Evolutionary conservation across 1,140 invertebrate genomes (phyloP).

Genomic region (Notospermus geniculatus): DNA sequence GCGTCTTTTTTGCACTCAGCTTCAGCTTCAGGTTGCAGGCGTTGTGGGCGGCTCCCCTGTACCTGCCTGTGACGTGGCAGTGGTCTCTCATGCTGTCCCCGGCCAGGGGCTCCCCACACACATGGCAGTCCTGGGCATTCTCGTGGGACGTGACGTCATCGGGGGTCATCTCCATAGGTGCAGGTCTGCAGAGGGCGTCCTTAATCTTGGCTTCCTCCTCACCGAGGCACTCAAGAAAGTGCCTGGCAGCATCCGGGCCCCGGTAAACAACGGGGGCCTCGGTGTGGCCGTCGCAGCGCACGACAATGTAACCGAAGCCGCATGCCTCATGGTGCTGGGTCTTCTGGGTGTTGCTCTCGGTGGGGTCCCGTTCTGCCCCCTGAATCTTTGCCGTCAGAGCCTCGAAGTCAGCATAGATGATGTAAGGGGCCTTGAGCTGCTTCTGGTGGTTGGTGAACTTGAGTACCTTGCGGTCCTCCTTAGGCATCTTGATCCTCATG

Average conservation of each 20-base stretch:
- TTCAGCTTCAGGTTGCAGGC: conserved; percentile 7
- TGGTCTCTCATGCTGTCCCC: conserved; percentile 8
- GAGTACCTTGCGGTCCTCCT: conserved; percentile 12
- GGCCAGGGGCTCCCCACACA: conserved; percentile 1
- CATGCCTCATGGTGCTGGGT: conserved; percentile 14
- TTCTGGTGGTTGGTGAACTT: conserved; percentile 17
- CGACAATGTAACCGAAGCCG: conserved; percentile 18
- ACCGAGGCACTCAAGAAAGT: background rate
- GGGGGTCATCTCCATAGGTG: conserved; percentile 3
- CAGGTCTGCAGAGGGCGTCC: background rate
- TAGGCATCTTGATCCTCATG: conserved; percentile 15
- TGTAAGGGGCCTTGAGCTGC: conserved; percentile 22
- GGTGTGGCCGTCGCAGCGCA: conserved; percentile 13
- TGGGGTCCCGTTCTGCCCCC: conserved; percentile 3
- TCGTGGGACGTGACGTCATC: conserved; percentile 12
- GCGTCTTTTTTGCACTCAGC: conserved; percentile 11
- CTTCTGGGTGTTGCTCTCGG: conserved; percentile 10
- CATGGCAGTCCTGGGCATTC: conserved; percentile 2
- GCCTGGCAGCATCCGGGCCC: conserved; percentile 10
- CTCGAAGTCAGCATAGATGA: conserved; percentile 23
- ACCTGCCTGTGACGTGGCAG: conserved; percentile 7
- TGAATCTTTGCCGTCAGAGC: conserved; percentile 18
- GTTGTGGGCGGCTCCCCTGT: conserved; percentile 10
- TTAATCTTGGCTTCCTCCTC: conserved; percentile 11
- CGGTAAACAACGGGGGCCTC: conserved; percentile 11